These are phyloP conservation scores for Drosophila nr. perissopoda DNA, from an alignment of 2,888 invertebrate species.

Conservation along the genomic window DNA sequence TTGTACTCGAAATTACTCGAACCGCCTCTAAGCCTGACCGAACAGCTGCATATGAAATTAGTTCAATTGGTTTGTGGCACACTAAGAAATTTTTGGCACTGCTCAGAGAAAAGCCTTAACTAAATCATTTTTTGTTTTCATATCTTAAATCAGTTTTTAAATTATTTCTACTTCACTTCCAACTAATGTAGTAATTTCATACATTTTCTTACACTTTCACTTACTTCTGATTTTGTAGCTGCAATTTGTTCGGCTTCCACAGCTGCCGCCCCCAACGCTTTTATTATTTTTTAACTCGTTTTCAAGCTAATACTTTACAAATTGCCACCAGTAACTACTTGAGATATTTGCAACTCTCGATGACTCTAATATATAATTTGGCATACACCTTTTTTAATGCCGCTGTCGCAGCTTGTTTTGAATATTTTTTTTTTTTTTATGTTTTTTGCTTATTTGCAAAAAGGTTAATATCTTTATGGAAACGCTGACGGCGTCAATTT, in stretches of 20 bases:
- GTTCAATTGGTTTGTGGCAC: constrained; percentile 35
- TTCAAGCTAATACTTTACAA: constrained; percentile 44
- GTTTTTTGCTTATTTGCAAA: constrained; percentile 41
- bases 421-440: constrained; percentile 9
- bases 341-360: constrained; percentile 56
- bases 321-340: constrained; percentile 57
- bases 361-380: constrained; percentile 64
- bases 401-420: constrained; percentile 7
- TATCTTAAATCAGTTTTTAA: background rate
- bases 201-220: constrained; percentile 11
- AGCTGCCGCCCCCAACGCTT: constrained; percentile 26
- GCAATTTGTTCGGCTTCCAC: constrained; percentile 4
- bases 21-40: constrained; percentile 13
- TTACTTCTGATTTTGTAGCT: background rate
- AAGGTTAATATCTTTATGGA: constrained; percentile 69
- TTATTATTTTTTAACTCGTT: constrained; percentile 45
- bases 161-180: constrained; percentile 2
- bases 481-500: constrained; percentile 41
- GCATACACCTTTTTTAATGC: constrained; percentile 24
- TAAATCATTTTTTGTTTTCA: background rate
- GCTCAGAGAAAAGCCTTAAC: background rate
- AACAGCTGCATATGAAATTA: constrained; percentile 30
- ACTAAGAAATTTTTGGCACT: background rate
- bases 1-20: constrained; percentile 35
- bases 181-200: background rate